Evolutionary conservation across 1,140 invertebrate species (phyloP).

Genomic region (Drosophila nannoptera): DNA sequence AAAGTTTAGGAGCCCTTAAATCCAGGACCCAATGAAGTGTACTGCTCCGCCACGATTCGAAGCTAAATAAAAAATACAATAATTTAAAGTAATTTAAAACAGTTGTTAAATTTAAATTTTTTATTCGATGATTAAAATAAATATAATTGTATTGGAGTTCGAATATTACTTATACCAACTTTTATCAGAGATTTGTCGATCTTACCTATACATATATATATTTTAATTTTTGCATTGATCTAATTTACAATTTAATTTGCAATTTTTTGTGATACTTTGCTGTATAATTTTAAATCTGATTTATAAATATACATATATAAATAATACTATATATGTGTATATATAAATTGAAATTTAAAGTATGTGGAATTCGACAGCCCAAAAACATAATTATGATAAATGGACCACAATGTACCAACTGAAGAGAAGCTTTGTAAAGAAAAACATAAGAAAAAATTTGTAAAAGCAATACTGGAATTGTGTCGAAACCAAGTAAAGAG

Average conservation of each 20-base stretch:
- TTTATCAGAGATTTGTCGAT: conserved; percentile 62
- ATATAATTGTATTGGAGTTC: conserved; percentile 59
- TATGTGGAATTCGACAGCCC: conserved; percentile 18
- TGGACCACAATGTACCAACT: conserved; percentile 18
- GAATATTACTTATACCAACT: conserved; percentile 68
- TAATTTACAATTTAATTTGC: conserved; percentile 76
- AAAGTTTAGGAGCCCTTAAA: conserved; percentile 51
- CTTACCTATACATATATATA: conserved; percentile 38
- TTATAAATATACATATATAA: conserved; percentile 46
- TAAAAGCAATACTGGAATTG: conserved; percentile 70
- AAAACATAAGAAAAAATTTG: conserved; percentile 44
- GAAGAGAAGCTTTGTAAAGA: conserved; percentile 22
- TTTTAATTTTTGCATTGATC: conserved; percentile 65
- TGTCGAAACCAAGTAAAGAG: conserved; percentile 61
- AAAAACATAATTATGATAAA: conserved; percentile 27
- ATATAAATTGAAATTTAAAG: conserved; percentile 38
- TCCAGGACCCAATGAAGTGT: conserved; percentile 7
- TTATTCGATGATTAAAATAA: conserved; percentile 44
- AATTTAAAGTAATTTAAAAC: conserved; percentile 12
- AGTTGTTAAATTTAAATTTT: conserved; percentile 28
- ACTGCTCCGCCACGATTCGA: conserved; percentile 13
- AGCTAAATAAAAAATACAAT: conserved; percentile 30
- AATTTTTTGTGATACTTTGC: conserved; percentile 78
- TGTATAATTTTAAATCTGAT: conserved; percentile 73
- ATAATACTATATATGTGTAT: conserved; percentile 22